Percentiles rank a stretch among this genome's conserved stretches.
These are phyloP conservation scores for Episyrphus balteatus DNA, from an alignment of 1,140 invertebrate species.

Conservation along the genomic window DNA sequence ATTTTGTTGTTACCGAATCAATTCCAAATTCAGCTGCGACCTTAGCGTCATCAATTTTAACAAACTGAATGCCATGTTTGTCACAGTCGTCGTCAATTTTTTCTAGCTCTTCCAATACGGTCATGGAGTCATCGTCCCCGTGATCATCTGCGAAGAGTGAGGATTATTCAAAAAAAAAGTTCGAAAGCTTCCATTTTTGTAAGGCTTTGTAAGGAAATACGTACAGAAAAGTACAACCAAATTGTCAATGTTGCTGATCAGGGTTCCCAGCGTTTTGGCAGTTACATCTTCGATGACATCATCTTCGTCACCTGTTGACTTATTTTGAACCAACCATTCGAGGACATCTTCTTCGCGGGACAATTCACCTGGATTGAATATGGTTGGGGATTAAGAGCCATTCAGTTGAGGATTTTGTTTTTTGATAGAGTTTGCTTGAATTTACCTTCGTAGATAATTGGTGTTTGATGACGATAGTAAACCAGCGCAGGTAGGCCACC, in stretches of 20 bases:
- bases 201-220: constrained; percentile 33
- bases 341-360: constrained; percentile 84
- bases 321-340: constrained; percentile 86
- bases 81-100: constrained; percentile 90
- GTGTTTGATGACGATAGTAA: constrained; percentile 89
- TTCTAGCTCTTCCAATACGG: constrained; percentile 72
- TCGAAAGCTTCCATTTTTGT: no score
- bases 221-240: constrained; percentile 88
- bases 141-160: constrained; percentile 55
- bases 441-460: constrained; percentile 86
- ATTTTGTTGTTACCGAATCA: constrained; percentile 45
- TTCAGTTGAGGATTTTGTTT: not conserved
- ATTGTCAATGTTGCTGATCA: constrained; percentile 83
- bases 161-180: constrained; percentile 1
- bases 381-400: not conserved
- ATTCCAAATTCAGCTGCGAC: constrained; percentile 78
- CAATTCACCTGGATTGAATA: constrained; percentile 60
- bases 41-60: constrained; percentile 79
- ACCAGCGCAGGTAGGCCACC: constrained; percentile 78
- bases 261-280: constrained; percentile 70
- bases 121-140: constrained; percentile 72
- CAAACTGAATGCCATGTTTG: constrained; percentile 84
- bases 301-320: constrained; percentile 84
- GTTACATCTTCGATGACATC: constrained; percentile 91
- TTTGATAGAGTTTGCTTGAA: not conserved